Evolutionary conservation across 2,888 invertebrate species (phyloP).

Genomic region (Dolomedes plantarius): DNA sequence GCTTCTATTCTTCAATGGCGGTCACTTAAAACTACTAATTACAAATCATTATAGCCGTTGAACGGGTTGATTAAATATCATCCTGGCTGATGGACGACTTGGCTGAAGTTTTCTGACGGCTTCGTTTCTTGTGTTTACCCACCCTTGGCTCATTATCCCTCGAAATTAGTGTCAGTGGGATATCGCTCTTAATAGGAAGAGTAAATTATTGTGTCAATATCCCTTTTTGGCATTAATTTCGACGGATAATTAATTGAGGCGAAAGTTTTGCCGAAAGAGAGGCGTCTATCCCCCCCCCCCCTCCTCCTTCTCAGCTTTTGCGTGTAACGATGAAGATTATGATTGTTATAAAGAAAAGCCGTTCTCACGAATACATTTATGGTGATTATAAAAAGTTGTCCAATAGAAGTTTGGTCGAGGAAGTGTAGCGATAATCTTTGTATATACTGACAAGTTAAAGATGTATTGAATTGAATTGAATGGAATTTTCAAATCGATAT

Average conservation of each 20-base stretch:
- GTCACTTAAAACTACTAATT: constrained; percentile 40
- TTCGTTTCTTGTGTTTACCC: constrained; percentile 40
- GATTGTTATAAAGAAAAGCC: neutral
- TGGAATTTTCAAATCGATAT: too few relatives aligned
- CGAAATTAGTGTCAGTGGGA: constrained; percentile 66
- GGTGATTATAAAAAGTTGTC: neutral
- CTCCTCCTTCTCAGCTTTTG: neutral
- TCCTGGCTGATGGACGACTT: constrained; percentile 52
- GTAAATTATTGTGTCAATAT: constrained; percentile 67
- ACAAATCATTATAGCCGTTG: constrained; percentile 63
- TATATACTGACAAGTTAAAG: too few relatives aligned
- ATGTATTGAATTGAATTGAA: too few relatives aligned
- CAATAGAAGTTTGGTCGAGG: too few relatives aligned
- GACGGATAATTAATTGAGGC: constrained; percentile 48
- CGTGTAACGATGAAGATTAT: neutral
- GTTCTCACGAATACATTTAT: neutral
- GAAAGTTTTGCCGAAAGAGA: neutral
- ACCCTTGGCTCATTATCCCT: constrained; percentile 38
- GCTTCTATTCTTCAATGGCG: neutral
- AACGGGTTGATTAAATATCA: constrained; percentile 66
- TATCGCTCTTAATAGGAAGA: constrained; percentile 24
- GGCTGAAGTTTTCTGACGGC: constrained; percentile 57
- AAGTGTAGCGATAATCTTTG: too few relatives aligned
- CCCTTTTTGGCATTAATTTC: constrained; percentile 49
- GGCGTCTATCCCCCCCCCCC: neutral